Conservation (phyloP, 2,888 invertebrate genomes). For the Lissonota sp. region DNA sequence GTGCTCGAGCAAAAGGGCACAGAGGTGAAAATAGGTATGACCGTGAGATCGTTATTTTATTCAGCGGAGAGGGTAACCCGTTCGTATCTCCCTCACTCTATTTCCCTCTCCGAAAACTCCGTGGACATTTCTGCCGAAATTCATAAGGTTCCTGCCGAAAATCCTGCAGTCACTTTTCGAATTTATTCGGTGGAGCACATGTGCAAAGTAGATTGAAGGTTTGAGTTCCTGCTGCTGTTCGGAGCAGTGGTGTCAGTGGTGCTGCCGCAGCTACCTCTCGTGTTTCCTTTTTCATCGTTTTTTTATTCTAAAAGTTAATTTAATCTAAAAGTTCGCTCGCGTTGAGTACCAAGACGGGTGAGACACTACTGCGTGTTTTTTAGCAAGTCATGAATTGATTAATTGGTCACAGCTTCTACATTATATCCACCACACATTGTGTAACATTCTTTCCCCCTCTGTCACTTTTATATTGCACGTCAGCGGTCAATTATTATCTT, state of each 20-base stretch:
- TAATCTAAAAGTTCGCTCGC: conserved; percentile 58
- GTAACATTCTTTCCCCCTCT: conserved; percentile 27
- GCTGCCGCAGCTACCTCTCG: conserved; percentile 4
- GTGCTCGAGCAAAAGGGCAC: background rate
- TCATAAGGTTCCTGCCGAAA: conserved; percentile 59
- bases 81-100: conserved; percentile 28
- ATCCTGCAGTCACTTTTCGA: conserved; percentile 56
- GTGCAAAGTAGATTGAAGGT: conserved; percentile 51
- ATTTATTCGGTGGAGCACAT: conserved; percentile 48
- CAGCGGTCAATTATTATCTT: conserved; percentile 11
- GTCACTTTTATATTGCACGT: conserved; percentile 33
- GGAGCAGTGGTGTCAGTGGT: background rate
- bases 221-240: conserved; percentile 38
- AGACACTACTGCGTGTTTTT: conserved; percentile 39
- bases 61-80: conserved; percentile 29
- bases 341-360: conserved; percentile 40
- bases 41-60: conserved; percentile 54
- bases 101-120: conserved; percentile 45
- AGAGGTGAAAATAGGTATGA: conserved; percentile 8
- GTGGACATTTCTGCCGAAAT: conserved; percentile 55
- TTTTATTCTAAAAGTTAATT: no score
- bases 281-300: conserved; percentile 34
- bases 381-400: conserved; percentile 55
- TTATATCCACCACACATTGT: background rate
- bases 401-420: conserved; percentile 37